Percentiles rank a stretch among this genome's conserved stretches.
Conservation (phyloP, 2,113 vertebrate species). For the Microtus pennsylvanicus region DNA sequence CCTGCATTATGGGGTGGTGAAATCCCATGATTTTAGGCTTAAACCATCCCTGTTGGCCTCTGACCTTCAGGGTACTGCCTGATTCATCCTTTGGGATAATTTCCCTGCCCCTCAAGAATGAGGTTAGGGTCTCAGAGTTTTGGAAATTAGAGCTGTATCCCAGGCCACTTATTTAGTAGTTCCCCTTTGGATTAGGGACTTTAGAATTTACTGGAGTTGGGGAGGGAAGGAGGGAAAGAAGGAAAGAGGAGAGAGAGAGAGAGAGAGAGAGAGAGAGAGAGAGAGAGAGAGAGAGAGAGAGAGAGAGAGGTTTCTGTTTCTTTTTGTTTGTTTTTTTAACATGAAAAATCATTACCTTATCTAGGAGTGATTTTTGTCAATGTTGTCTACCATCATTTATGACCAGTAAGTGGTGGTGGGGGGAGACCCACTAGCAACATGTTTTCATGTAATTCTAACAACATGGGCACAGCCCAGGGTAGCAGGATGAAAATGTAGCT, state of each 20-base stretch:
- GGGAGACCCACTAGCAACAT: background rate
- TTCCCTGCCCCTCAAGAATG: conserved; percentile 19
- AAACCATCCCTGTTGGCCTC: conserved; percentile 2
- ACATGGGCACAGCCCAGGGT: background rate
- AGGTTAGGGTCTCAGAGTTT: conserved; percentile 25
- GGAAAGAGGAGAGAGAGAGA: background rate
- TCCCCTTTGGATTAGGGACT: background rate
- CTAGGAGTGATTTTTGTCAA: background rate
- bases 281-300: background rate
- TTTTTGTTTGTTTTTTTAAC: background rate
- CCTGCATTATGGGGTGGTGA: background rate
- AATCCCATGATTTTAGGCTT: conserved; percentile 5
- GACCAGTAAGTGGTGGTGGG: background rate
- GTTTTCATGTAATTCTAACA: background rate
- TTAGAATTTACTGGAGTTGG: background rate
- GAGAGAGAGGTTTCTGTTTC: background rate
- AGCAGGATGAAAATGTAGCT: conserved; percentile 2
- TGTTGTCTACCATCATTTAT: conserved; percentile 9
- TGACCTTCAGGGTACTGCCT: background rate
- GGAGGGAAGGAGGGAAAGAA: no score
- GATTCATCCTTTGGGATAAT: conserved; percentile 36
- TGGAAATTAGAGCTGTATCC: conserved; percentile 1
- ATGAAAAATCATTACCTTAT: conserved; percentile 19
- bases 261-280: no score
- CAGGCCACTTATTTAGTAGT: background rate